Percentiles rank a stretch among this genome's conserved stretches.
Conservation (phyloP, 2,888 invertebrate genomes). For the Conchocele bisecta region DNA sequence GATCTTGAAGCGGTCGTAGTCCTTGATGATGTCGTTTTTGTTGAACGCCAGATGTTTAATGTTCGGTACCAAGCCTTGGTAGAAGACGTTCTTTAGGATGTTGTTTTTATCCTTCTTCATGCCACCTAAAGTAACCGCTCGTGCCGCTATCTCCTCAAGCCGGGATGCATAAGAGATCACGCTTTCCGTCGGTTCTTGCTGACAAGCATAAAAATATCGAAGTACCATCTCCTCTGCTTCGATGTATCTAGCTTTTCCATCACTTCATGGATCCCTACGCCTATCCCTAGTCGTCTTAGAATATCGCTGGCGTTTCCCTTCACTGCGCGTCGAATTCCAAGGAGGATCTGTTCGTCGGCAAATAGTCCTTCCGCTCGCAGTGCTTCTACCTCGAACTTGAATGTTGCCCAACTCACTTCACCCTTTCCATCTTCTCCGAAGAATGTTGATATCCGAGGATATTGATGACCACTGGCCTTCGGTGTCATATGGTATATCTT, state of each 20-base stretch:
- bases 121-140: constrained; percentile 29
- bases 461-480: not conserved
- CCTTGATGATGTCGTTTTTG: constrained; percentile 10
- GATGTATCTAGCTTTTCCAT: not conserved
- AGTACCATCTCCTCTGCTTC: constrained; percentile 8
- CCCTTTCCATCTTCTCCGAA: constrained; percentile 17
- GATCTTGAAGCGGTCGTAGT: constrained; percentile 33
- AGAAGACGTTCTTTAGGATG: not conserved
- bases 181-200: constrained; percentile 1
- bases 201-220: constrained; percentile 8
- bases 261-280: not conserved
- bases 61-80: constrained; percentile 18
- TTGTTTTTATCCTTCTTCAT: not conserved
- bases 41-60: constrained; percentile 18
- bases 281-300: constrained; percentile 1
- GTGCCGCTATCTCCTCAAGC: constrained; percentile 5
- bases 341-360: not conserved
- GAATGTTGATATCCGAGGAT: constrained; percentile 14
- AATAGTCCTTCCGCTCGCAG: not conserved
- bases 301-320: constrained; percentile 23
- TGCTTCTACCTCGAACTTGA: constrained; percentile 10
- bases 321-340: constrained; percentile 10
- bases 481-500: no score
- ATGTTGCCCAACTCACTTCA: constrained; percentile 7
- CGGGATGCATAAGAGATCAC: not conserved